Percentiles rank a stretch among this genome's conserved stretches.
phyloP scores from a whole-genome alignment of 2,888 invertebrate species.

The Craniophora ligustri region DNA sequence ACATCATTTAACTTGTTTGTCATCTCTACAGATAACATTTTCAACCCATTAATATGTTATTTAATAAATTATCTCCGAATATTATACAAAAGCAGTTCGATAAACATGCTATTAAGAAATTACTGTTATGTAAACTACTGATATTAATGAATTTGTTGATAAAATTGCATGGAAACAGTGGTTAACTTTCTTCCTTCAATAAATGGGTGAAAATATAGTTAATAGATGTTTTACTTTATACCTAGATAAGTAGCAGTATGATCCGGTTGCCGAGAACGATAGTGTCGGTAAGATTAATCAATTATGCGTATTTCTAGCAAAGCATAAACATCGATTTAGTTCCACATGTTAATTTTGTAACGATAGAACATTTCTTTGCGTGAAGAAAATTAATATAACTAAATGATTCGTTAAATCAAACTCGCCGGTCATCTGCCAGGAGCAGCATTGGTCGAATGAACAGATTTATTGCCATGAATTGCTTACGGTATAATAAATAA shows the following conservation, averaged over 20 bases:
- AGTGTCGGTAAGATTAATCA: conserved; percentile 27
- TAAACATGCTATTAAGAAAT: conserved; percentile 30
- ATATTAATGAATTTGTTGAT: conserved; percentile 20
- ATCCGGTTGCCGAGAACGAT: conserved; percentile 2
- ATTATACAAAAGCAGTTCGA: neutral
- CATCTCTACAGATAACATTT: conserved; percentile 27
- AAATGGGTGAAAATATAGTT: too few species aligned
- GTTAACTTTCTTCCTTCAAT: too few species aligned
- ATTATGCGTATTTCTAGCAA: conserved; percentile 16
- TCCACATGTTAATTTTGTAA: conserved; percentile 7
- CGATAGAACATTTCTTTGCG: too few species aligned
- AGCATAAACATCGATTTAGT: conserved; percentile 19
- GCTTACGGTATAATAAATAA: too few species aligned
- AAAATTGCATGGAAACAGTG: conserved; percentile 29
- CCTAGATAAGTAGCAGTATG: neutral
- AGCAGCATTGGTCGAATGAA: too few species aligned
- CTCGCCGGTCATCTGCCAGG: too few species aligned
- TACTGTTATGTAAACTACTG: neutral
- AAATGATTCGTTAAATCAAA: too few species aligned
- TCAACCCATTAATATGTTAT: conserved; percentile 25
- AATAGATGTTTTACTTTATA: too few species aligned
- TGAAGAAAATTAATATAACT: too few species aligned
- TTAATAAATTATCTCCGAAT: conserved; percentile 11
- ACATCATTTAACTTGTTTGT: conserved; percentile 25
- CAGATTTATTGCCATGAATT: too few species aligned